A percentile compares a stretch with the other conserved stretches of the same genome.
These are phyloP conservation scores for Anhinga rufa DNA, from an alignment of 2,113 vertebrate species.

Conservation along the genomic window DNA sequence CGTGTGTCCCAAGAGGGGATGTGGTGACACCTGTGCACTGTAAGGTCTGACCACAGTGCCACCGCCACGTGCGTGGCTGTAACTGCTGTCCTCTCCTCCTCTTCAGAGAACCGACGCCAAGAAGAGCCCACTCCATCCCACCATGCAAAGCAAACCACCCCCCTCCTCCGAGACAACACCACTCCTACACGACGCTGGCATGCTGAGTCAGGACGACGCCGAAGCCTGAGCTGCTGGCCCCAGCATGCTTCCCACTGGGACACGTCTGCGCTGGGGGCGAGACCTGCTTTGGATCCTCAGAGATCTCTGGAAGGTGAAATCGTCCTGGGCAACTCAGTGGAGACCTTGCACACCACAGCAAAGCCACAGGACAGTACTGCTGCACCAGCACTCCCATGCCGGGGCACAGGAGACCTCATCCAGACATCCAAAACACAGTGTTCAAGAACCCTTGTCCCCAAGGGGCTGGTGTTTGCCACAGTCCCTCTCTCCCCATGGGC, in stretches of 20 bases:
- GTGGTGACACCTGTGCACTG: accelerated
- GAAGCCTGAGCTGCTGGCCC: background rate
- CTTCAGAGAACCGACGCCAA: background rate
- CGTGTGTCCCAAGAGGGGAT: accelerated
- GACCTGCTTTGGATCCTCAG: background rate
- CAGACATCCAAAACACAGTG: background rate
- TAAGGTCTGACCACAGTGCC: background rate
- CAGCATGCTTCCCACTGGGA: accelerated
- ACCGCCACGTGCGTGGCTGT: accelerated
- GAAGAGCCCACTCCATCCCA: background rate
- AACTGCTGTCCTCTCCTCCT: background rate
- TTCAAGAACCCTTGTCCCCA: background rate
- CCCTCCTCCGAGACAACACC: background rate
- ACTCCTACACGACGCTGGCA: background rate
- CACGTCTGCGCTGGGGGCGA: accelerated
- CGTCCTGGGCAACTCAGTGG: accelerated
- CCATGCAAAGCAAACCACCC: background rate
- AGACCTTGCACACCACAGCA: background rate
- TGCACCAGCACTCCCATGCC: background rate
- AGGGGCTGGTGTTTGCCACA: background rate
- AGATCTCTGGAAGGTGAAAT: background rate
- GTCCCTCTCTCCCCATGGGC: background rate
- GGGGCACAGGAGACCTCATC: background rate
- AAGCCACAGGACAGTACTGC: background rate
- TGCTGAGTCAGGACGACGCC: background rate